Conservation (phyloP, 2,797 vertebrate genomes). For the Amblyraja radiata region DNA sequence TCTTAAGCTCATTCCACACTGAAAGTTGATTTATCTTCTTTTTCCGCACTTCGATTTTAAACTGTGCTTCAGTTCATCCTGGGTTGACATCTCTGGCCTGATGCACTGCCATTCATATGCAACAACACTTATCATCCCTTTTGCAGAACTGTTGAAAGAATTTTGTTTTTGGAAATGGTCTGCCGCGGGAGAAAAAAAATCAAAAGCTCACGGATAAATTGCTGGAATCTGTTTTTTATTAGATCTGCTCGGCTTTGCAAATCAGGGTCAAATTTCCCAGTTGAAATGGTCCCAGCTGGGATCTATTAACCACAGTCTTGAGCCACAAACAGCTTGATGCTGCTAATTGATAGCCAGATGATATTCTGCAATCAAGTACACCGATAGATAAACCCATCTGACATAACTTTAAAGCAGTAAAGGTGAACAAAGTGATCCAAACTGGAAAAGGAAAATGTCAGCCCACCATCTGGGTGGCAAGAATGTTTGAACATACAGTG, state of each 20-base stretch:
- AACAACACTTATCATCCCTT: neutral
- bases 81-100: neutral
- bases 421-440: neutral
- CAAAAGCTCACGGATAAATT: neutral
- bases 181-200: neutral
- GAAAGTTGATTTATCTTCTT: neutral
- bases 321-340: neutral
- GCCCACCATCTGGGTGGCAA: neutral
- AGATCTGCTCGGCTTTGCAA: neutral
- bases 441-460: neutral
- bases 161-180: neutral
- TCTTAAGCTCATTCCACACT: neutral
- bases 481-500: neutral
- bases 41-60: neutral
- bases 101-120: neutral
- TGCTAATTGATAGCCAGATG: neutral
- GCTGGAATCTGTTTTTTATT: conserved; percentile 12
- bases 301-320: neutral
- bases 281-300: neutral
- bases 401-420: conserved; percentile 6
- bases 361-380: neutral
- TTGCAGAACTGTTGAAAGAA: neutral
- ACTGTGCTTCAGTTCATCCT: neutral
- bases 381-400: neutral
- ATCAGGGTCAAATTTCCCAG: conserved; percentile 20